Evolutionary conservation across 2,113 vertebrate genomes (phyloP).

Genomic region (Sphaerodactylus townsendi): DNA sequence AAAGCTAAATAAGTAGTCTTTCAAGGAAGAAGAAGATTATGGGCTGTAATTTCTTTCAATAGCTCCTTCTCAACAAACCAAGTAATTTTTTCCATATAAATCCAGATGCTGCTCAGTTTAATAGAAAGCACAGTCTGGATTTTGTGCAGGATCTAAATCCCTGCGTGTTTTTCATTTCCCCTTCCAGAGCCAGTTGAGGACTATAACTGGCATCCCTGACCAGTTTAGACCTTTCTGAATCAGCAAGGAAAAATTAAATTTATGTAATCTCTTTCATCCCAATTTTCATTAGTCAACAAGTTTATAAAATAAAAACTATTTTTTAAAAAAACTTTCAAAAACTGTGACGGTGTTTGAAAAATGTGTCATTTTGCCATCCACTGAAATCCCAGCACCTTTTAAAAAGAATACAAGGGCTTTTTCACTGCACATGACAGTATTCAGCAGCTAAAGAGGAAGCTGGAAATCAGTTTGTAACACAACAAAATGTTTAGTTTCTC

Average conservation of each 20-base stretch:
- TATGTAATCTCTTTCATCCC: background rate
- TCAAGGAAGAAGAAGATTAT: background rate
- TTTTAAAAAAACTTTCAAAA: constrained; percentile 9
- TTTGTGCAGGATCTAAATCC: background rate
- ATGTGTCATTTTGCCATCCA: constrained; percentile 26
- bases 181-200: background rate
- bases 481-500: constrained; percentile 33
- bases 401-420: constrained; percentile 38
- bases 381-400: constrained; percentile 36
- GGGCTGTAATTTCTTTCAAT: fast-evolving
- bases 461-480: constrained; percentile 53
- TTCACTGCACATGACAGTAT: constrained; percentile 1
- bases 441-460: constrained; percentile 15
- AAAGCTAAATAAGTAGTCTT: fast-evolving
- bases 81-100: background rate
- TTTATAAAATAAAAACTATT: constrained; percentile 2
- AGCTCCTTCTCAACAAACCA: background rate
- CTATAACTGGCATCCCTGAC: background rate
- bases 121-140: background rate
- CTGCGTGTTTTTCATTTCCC: background rate
- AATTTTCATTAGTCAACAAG: constrained; percentile 8
- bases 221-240: background rate
- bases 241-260: background rate
- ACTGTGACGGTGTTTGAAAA: constrained; percentile 3
- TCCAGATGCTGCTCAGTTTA: constrained; percentile 3